These are phyloP conservation scores for Microctonus brassicae DNA, from an alignment of 2,888 invertebrate genomes.

Conservation along the genomic window DNA sequence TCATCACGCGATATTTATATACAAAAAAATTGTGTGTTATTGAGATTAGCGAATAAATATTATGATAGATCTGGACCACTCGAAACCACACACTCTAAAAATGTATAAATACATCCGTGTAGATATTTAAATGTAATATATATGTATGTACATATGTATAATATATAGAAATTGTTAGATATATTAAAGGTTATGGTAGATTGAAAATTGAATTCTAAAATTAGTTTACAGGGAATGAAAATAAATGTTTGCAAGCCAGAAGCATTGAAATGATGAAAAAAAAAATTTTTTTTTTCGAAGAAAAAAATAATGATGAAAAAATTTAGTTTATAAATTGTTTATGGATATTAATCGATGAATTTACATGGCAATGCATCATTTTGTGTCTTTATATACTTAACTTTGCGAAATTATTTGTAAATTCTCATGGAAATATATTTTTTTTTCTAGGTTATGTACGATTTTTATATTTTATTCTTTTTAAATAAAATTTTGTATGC, in stretches of 20 bases:
- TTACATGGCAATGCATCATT: too few species aligned
- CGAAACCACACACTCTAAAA: constrained; percentile 22
- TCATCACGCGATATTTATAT: neutral
- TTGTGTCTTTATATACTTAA: too few species aligned
- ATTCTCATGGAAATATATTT: neutral
- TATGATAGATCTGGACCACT: constrained; percentile 25
- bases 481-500: neutral
- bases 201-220: constrained; percentile 35
- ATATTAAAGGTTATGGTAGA: constrained; percentile 29
- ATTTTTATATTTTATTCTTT: neutral
- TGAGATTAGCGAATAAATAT: constrained; percentile 16
- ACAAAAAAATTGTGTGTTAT: neutral
- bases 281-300: too few species aligned
- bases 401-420: too few species aligned
- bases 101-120: constrained; percentile 43
- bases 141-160: neutral
- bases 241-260: neutral
- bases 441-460: neutral
- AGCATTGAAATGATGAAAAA: neutral
- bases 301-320: too few species aligned
- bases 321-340: too few species aligned
- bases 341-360: too few species aligned
- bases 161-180: constrained; percentile 3
- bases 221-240: constrained; percentile 22
- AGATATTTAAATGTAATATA: constrained; percentile 37